phyloP scores from a whole-genome alignment of 2,888 invertebrate genomes.

The Amphipoea lucens region DNA sequence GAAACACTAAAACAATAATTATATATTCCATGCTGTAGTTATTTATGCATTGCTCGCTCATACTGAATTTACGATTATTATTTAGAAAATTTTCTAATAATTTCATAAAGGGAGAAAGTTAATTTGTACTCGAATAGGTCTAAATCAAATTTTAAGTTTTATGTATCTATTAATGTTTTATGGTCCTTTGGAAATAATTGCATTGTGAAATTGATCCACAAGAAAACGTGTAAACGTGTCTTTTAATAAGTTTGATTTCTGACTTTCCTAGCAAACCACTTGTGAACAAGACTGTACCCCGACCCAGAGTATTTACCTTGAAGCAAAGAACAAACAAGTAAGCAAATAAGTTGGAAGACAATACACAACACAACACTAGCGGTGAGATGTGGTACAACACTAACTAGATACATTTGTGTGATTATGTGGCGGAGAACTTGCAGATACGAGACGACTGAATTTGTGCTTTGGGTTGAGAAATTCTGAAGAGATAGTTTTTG shows the following conservation, averaged over 20 bases:
- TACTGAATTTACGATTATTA: conserved; percentile 11
- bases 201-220: too few relatives aligned
- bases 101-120: conserved; percentile 6
- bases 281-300: conserved; percentile 35
- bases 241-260: background rate
- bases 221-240: background rate
- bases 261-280: background rate
- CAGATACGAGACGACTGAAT: conserved; percentile 19
- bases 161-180: background rate
- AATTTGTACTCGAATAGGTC: background rate
- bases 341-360: conserved; percentile 62
- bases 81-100: background rate
- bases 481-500: background rate
- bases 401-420: conserved; percentile 44
- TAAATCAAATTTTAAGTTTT: conserved; percentile 5
- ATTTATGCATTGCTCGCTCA: conserved; percentile 16
- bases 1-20: conserved; percentile 49
- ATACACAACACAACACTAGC: conserved; percentile 52
- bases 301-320: conserved; percentile 53
- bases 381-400: conserved; percentile 44
- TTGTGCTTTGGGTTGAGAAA: conserved; percentile 12
- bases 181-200: background rate
- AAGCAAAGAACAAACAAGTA: conserved; percentile 50
- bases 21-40: conserved; percentile 7
- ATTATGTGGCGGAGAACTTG: conserved; percentile 45